Evolutionary conservation across 2,888 invertebrate species (phyloP).

Genomic region (Malacosoma neustria): DNA sequence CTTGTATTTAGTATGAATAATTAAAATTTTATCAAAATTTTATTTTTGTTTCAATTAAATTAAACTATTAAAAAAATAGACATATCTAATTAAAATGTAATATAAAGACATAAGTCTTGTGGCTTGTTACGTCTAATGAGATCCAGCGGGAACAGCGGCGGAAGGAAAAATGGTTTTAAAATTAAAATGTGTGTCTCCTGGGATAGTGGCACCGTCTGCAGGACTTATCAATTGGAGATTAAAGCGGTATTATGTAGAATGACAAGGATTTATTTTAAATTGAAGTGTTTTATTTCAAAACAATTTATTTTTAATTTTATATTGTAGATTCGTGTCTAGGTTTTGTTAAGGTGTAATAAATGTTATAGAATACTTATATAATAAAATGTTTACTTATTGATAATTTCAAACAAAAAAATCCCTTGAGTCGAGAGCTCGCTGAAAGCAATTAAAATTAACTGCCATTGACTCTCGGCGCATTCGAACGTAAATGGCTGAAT

Average conservation of each 20-base stretch:
- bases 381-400: too few relatives aligned
- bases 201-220: conserved; percentile 16
- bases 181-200: conserved; percentile 43
- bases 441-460: background rate
- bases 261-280: too few relatives aligned
- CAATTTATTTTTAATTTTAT: too few relatives aligned
- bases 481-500: background rate
- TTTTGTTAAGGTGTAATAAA: too few relatives aligned
- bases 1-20: too few relatives aligned
- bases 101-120: conserved; percentile 4
- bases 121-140: conserved; percentile 44
- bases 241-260: background rate
- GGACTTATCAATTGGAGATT: conserved; percentile 52
- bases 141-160: conserved; percentile 36
- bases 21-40: too few relatives aligned
- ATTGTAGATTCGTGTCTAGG: too few relatives aligned
- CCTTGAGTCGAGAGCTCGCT: background rate
- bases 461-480: background rate
- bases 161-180: conserved; percentile 42
- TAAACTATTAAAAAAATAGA: background rate
- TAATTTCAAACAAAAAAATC: too few relatives aligned
- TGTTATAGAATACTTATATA: too few relatives aligned
- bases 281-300: too few relatives aligned
- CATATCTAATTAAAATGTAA: background rate
- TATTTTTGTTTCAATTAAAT: background rate